Conservation (phyloP, 2,797 vertebrate species). For the Sternarchorhynchus goeldii region DNA sequence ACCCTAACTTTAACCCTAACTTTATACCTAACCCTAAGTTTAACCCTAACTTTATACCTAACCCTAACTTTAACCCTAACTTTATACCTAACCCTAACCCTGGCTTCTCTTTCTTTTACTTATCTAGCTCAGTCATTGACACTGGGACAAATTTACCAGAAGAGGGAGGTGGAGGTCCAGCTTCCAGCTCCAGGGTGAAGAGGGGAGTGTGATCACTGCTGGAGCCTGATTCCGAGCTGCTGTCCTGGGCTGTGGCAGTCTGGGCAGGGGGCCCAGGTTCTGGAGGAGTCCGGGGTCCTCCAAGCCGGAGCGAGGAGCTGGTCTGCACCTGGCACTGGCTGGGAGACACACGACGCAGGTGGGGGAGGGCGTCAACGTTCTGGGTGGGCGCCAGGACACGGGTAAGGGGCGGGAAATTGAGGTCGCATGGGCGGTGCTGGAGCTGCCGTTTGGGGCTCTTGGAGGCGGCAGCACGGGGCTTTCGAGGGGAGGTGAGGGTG, state of each 20-base stretch:
- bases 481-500: slow-evolving; percentile 71
- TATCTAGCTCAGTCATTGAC: too few species aligned
- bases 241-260: slow-evolving; percentile 62
- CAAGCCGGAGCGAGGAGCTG: slow-evolving; percentile 83
- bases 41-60: too few species aligned
- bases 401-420: slow-evolving; percentile 81
- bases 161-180: slow-evolving; percentile 31
- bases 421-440: slow-evolving; percentile 79
- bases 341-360: slow-evolving; percentile 86
- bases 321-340: slow-evolving; percentile 90
- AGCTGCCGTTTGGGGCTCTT: slow-evolving; percentile 78
- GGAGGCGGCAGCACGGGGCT: slow-evolving; percentile 61
- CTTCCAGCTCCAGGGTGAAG: slow-evolving; percentile 73
- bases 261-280: slow-evolving; percentile 50
- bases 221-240: slow-evolving; percentile 71
- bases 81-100: too few species aligned
- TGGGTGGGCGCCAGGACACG: slow-evolving; percentile 82
- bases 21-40: too few species aligned
- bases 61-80: too few species aligned
- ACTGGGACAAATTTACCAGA: slow-evolving; percentile 22
- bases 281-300: slow-evolving; percentile 68
- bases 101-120: too few species aligned
- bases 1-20: too few species aligned
- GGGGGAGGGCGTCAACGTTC: slow-evolving; percentile 87
- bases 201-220: slow-evolving; percentile 73